phyloP scores from a whole-genome alignment of 2,797 vertebrate species.

The Etheostoma nigrum region DNA sequence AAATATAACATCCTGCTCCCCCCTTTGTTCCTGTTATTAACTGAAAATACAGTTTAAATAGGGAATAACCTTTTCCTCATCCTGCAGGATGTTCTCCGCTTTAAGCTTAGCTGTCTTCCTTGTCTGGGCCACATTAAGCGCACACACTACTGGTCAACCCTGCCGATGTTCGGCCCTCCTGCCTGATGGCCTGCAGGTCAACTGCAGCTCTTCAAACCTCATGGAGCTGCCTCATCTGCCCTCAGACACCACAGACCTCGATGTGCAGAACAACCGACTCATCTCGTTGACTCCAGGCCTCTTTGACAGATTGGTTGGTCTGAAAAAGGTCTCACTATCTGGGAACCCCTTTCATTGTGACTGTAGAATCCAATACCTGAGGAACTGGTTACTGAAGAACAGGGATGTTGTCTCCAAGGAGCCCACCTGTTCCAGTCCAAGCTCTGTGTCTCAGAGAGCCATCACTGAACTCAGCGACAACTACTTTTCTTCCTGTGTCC shows the following conservation, averaged over 20 bases:
- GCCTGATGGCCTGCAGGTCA: conserved; percentile 65
- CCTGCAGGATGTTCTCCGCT: conserved; percentile 79
- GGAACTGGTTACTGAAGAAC: conserved; percentile 84
- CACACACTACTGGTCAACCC: conserved; percentile 16
- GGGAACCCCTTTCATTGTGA: conserved; percentile 88
- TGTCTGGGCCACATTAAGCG: conserved; percentile 60
- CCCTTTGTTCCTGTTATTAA: neutral
- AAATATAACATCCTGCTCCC: neutral
- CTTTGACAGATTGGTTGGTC: conserved; percentile 78
- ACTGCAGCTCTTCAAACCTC: conserved; percentile 82
- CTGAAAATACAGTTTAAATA: neutral
- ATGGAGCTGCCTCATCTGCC: conserved; percentile 71
- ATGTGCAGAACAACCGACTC: conserved; percentile 80
- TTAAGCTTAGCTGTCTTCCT: conserved; percentile 72
- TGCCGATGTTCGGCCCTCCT: conserved; percentile 73
- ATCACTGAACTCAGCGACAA: conserved; percentile 74
- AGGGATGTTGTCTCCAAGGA: conserved; percentile 29
- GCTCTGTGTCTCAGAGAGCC: conserved; percentile 66
- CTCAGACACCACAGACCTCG: conserved; percentile 75
- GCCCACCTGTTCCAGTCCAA: conserved; percentile 80
- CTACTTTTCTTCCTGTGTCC: conserved; percentile 73
- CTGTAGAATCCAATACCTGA: conserved; percentile 85
- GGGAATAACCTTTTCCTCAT: conserved; percentile 19
- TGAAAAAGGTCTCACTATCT: conserved; percentile 79
- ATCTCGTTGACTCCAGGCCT: conserved; percentile 77